Evolutionary conservation across 2,888 invertebrate species (phyloP).

Genomic region (Polylopha cassiicola): DNA sequence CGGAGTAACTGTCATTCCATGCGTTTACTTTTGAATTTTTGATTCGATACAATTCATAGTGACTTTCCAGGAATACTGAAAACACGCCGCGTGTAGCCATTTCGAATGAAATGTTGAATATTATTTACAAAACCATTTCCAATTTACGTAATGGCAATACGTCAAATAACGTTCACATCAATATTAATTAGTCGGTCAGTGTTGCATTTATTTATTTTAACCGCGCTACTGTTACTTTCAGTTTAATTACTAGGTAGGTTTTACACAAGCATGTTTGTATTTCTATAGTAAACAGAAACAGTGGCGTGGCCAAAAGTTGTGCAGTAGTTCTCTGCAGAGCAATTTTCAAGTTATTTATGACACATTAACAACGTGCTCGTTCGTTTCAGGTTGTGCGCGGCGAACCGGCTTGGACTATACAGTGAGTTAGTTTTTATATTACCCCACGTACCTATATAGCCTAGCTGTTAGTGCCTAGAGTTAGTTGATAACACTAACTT

Average conservation of each 20-base stretch:
- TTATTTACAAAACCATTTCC: conserved; percentile 2
- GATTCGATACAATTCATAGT: neutral
- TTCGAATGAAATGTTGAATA: neutral
- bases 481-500: too few species aligned
- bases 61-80: conserved; percentile 4
- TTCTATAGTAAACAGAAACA: neutral
- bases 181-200: conserved; percentile 5
- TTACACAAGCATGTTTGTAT: too few species aligned
- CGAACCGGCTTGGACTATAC: conserved; percentile 29
- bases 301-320: conserved; percentile 1
- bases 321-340: conserved; percentile 8
- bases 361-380: conserved; percentile 17
- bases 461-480: too few species aligned
- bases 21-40: neutral
- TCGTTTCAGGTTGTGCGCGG: conserved; percentile 33
- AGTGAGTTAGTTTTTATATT: conserved; percentile 30
- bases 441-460: neutral
- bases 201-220: neutral
- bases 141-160: conserved; percentile 2
- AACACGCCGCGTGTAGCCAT: neutral
- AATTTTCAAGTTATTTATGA: conserved; percentile 11
- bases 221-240: neutral
- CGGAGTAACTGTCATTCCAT: neutral
- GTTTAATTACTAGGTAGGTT: too few species aligned
- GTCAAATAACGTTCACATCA: neutral